Evolutionary conservation across 2,113 vertebrate species (phyloP).

Genomic region (Hippolais icterina): DNA sequence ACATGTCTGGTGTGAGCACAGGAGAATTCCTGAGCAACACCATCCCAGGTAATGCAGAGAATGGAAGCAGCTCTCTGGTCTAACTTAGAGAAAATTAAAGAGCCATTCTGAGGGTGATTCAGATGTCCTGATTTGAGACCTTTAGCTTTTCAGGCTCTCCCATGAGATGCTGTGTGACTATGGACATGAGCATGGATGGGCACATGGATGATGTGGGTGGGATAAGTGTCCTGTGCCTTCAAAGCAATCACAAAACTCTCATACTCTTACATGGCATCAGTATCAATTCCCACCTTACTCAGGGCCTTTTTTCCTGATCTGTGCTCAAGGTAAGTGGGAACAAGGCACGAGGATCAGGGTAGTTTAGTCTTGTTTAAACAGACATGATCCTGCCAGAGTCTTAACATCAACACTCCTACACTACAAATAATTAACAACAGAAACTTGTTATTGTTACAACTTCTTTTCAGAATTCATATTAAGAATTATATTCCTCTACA

Average conservation of each 20-base stretch:
- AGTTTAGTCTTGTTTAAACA: neutral
- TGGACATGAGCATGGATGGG: fast-evolving
- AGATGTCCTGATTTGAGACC: neutral
- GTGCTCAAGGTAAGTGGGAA: neutral
- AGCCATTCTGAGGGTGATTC: neutral
- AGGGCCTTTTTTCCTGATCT: neutral
- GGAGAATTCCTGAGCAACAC: neutral
- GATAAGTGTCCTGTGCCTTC: neutral
- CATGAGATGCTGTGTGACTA: neutral
- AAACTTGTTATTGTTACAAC: neutral
- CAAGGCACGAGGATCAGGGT: fast-evolving
- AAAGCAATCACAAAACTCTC: neutral
- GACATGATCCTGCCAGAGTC: neutral
- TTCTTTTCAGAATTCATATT: neutral
- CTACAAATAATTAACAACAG: neutral
- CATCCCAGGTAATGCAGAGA: neutral
- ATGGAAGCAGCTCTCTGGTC: neutral
- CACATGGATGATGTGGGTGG: neutral
- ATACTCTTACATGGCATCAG: fast-evolving
- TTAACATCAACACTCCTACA: neutral
- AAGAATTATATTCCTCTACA: neutral
- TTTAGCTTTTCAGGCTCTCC: neutral
- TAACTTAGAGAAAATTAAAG: neutral
- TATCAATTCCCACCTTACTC: neutral
- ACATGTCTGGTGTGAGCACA: fast-evolving